Evolutionary conservation across 1,140 invertebrate species (phyloP), one percentile per base, ranked within the genome.

Genomic region (Drosophila subobscura): DNA sequence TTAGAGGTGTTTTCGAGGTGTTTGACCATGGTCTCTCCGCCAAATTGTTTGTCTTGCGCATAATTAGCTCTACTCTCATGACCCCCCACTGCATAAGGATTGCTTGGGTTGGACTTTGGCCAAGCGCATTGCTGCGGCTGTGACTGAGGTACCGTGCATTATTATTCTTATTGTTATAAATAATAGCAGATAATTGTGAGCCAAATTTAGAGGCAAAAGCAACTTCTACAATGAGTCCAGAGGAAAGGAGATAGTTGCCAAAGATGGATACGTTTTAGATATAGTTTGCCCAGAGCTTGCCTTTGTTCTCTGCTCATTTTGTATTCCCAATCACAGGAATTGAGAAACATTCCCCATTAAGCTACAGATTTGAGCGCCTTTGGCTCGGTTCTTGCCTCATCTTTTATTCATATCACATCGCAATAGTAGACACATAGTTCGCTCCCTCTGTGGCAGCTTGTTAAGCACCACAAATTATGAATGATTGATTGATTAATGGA

Each of bases 31-130:
- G 68, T 51, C 46, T 51, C 46, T 65, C 16, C 12, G 51, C 81
- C 52, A 86, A 86, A 86, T 71, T 71, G 83, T 81, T 88, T 76
- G 73, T 66, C 77, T 81, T 77, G 65, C 64, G 65, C 68, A 80
- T 85, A 85, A 85, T 85, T 80, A 79, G 72, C 68, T 70, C 56
- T 76, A 51, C 45, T 5, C 45, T 20, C 16, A 20, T 20, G 16
- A 46, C 23, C 46, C 63, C 29, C 46, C 27, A 25, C 42, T 40
- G 33, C 55, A 27, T 14, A 14, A 64, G 22, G 54, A 53, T 54
- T 40, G 41, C 14, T 54, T 16, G 56, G 56, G 67, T 72, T 72
- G 70, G 67, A 54, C 67, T 22, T 29, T 20, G 46, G 68, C 68
- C 68, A 72, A 72, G 20, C 53, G 49, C 55, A 49, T 57, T 12